These are phyloP conservation scores for Choristoneura fumiferana DNA, from an alignment of 1,140 invertebrate genomes.

Conservation along the genomic window DNA sequence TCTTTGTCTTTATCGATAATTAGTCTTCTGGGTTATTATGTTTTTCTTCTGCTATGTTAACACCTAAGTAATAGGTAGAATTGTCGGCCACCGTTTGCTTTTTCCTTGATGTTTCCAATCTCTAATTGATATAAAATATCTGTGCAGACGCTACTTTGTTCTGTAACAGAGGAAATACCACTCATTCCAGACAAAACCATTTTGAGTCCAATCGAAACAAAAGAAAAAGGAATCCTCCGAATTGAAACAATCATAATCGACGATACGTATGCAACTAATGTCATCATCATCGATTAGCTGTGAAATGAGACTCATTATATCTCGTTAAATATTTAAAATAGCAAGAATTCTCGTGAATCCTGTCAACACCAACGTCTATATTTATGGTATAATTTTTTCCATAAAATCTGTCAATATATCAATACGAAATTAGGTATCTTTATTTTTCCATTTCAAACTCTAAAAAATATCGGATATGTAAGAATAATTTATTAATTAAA, in stretches of 20 bases:
- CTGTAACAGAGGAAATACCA: conserved; percentile 36
- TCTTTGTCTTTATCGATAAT: too few relatives aligned
- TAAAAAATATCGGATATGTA: too few relatives aligned
- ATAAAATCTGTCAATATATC: not conserved
- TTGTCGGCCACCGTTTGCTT: too few relatives aligned
- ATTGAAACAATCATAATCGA: conserved; percentile 54
- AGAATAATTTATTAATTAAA: too few relatives aligned
- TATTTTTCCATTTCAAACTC: too few relatives aligned
- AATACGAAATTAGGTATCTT: too few relatives aligned
- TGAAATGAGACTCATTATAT: conserved; percentile 68
- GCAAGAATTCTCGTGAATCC: conserved; percentile 30
- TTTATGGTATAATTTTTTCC: conserved; percentile 21
- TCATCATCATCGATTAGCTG: conserved; percentile 52
- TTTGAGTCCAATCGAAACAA: conserved; percentile 30
- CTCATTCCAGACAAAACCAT: conserved; percentile 34
- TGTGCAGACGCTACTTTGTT: conserved; percentile 35
- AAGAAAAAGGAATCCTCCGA: conserved; percentile 26
- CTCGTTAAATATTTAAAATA: conserved; percentile 75
- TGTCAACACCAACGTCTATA: conserved; percentile 37
- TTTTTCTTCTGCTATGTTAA: too few relatives aligned
- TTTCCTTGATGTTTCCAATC: too few relatives aligned
- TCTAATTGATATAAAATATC: conserved; percentile 10
- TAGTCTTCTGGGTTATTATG: too few relatives aligned
- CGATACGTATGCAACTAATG: conserved; percentile 69
- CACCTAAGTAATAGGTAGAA: too few relatives aligned